Evolutionary conservation across 2,888 invertebrate species (phyloP), one percentile per base, ranked within the genome.

Genomic region (Dilophus febrilis): DNA sequence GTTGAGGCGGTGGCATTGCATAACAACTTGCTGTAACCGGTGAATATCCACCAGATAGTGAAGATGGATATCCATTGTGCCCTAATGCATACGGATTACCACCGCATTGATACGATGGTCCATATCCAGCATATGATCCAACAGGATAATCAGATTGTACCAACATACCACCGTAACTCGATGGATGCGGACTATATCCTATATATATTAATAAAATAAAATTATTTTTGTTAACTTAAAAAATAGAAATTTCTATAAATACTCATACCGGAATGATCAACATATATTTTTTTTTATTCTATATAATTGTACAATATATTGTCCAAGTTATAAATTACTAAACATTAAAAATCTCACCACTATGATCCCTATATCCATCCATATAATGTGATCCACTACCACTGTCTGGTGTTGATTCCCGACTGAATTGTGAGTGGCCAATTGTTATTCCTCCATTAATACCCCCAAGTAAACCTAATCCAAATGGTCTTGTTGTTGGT

Each of bases 121-220:
- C 71, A 66, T 83, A 67, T 55, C 82, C 64, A 57, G 81, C 61
- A 69, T 83, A 65, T 57, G 80, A 65, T 65, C 77, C 74, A 48
- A 73, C 77, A 30, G 84, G 79, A 65, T 86, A 86, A 61, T 86
- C 86, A 29, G 82, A 76, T 56, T 79, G 80, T 37, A 74, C 76
- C 22, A 73, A 79, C 67, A 83, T 79, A 0, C 82, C 83, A 0
- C 82, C 83, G 58, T 84, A 84, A 7, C 83, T 82, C 4, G 83
- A 84, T 4, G 82, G 84, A 61, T 86, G 86, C 11, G 86, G 86
- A 59, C 85, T 85, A 58, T 87, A 86, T 45, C 84, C 86, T 84
- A 57, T 2, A 8, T 33, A 18, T 18, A 33, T 33, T 18, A 33
- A 33, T 33, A 17, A 31, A 33, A 17, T 18, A 17, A 18, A 10